Base-by-base conservation (phyloP, 2,888 invertebrate species). In the Colletes collaris region DNA sequence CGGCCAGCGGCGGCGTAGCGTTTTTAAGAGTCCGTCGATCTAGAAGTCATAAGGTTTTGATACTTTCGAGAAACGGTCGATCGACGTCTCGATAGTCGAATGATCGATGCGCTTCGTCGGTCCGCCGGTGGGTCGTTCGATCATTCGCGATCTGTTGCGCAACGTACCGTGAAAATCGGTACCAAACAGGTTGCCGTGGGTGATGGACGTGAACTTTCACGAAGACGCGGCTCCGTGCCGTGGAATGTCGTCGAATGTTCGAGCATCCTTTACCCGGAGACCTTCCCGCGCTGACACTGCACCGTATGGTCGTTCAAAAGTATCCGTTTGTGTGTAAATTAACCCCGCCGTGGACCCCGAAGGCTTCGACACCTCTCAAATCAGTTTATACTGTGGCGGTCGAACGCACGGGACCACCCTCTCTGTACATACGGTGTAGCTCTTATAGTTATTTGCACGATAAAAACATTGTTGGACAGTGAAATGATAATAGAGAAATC, bases 11-110 rank as follows among this genome's bases (percentile, higher is more conserved):
- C 46, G 27, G 19, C 3, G 44, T 7, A 67, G 4, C 19, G 56
- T 16, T 35, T 35, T 40, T 72, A 40, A 40, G 46, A 76, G 13
- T 49, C 4, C 46, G 65, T 66, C 53, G 55, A 69, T 71, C 50
- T 44, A 40, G 44, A 58, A 83, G 71, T 73, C 80, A 80, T 69
- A 74, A 80, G 69, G 66, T 80, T 80, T 66, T 70, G 74, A 79
- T 66, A 13, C 66, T 66, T 63, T 73, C 49, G 64, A 72, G 72
- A 69, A 78, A 72, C 27, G 10, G 6, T 13, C 52, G 78, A 73
- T 73, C 65, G 66, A 73, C 64, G 52, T 13, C 6, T 27, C 49
- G 58, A 71, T 52, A 64, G 50, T 16, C 53, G 65, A 56, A 63
- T 71, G 75, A 79, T 74, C 70, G 79, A 79, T 76, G 67, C 35